phyloP scores from a whole-genome alignment of 2,113 vertebrate genomes.

The Perca fluviatilis region DNA sequence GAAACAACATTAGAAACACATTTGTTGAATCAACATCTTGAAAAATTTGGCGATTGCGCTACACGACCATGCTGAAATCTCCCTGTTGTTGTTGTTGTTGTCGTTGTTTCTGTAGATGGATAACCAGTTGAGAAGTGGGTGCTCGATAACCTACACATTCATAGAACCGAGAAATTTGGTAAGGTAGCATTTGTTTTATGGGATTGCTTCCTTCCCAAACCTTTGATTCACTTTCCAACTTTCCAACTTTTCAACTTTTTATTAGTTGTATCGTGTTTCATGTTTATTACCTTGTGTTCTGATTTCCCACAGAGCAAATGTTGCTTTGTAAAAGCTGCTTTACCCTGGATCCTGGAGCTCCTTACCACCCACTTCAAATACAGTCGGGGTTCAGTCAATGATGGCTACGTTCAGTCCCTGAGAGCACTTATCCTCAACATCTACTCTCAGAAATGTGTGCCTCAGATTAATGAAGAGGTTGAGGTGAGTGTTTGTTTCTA shows the following conservation, averaged over 20 bases:
- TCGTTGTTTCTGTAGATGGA: conserved; percentile 77
- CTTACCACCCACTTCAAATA: conserved; percentile 83
- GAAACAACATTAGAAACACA: conserved; percentile 8
- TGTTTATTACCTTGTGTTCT: conserved; percentile 8
- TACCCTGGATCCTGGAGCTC: conserved; percentile 84
- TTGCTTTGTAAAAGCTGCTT: conserved; percentile 85
- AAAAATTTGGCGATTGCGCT: not conserved
- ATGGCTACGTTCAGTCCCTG: conserved; percentile 79
- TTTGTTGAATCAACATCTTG: not conserved
- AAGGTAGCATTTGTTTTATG: conserved; percentile 54
- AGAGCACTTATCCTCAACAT: conserved; percentile 83
- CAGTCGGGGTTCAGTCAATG: conserved; percentile 77
- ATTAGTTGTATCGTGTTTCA: not conserved
- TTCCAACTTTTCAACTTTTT: conserved; percentile 10
- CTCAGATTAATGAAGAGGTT: conserved; percentile 82
- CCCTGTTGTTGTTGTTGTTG: conserved; percentile 9
- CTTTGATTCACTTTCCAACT: conserved; percentile 13
- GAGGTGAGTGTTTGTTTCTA: conserved; percentile 74
- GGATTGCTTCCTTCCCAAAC: not conserved
- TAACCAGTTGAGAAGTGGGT: conserved; percentile 84
- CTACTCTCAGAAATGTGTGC: conserved; percentile 85
- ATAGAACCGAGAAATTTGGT: conserved; percentile 84
- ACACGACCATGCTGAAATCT: not conserved
- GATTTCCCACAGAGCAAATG: conserved; percentile 78
- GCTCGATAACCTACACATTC: conserved; percentile 84